Base-by-base conservation (phyloP, 2,113 vertebrate species). In the Montifringilla adamsi region DNA sequence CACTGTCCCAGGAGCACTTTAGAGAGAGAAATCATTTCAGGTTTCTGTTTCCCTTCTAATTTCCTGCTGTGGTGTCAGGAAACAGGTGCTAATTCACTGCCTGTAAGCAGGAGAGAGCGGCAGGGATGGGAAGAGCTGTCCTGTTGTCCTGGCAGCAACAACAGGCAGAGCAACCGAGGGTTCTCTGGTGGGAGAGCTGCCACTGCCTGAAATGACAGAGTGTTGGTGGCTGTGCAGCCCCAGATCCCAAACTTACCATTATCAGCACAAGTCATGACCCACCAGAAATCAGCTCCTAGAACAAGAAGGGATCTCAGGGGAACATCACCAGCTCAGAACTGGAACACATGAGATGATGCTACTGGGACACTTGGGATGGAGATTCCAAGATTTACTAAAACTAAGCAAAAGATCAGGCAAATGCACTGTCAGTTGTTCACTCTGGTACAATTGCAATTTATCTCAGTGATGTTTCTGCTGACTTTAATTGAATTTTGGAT, bases 401-500 rank as follows among this genome's bases (percentile, higher is more conserved):
- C 17, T 68, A 35, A 82, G 28, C 44, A 91, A 75, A 84, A 81
- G n/a, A 69, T 70, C 56, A 60, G 84, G 27, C 4, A 64, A 89
- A 62, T 60, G 15, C 13, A 19, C 23, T 66, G 23, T 53, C 76
- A 53, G 28, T 49, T 85, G 16, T 41, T 87, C 49, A 20, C 37
- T 66, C 70, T 73, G 53, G 50, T 67, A 43, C 43, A 62, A 30
- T 14, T 83, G 33, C 26, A 74, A 43, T 89, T 75, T 91, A 39
- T 84, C 77, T 19, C 15, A 87, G 26, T 72, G 49, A 55, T 1
- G 4, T 59, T 89, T 80, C 86, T 87, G 20, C 47, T 94, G 77
- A 68, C 52, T 84, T 95, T 62, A 87, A 84, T 62, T 89, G 68
- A 70, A 67, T 94, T 89, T 82, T 84, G 37, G 41, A 69, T 49